These are phyloP conservation scores for Drosophila equinoxialis DNA, from an alignment of 1,140 invertebrate genomes.

Conservation along the genomic window DNA sequence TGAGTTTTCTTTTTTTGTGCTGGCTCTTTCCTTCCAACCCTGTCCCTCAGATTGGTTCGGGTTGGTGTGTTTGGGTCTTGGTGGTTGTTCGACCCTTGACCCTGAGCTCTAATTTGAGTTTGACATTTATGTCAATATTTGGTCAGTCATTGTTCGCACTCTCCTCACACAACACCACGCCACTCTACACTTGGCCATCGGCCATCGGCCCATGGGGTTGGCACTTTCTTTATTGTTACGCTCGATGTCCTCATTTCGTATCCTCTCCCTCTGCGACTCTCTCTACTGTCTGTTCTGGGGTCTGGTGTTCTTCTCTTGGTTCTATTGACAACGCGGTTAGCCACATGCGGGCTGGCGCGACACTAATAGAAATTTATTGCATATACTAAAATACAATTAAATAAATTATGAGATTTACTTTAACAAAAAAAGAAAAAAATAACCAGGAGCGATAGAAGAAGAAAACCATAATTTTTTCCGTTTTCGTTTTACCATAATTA, in stretches of 20 bases:
- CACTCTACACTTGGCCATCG: no score
- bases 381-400: constrained; percentile 81
- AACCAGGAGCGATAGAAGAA: background rate
- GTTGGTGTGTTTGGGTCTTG: constrained; percentile 7
- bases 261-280: constrained; percentile 20
- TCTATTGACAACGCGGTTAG: constrained; percentile 23
- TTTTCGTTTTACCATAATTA: constrained; percentile 13
- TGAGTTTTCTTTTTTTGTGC: constrained; percentile 25
- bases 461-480: constrained; percentile 6
- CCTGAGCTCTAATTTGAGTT: constrained; percentile 82
- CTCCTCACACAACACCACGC: constrained; percentile 20
- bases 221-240: constrained; percentile 69
- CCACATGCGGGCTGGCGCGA: constrained; percentile 61
- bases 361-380: constrained; percentile 81
- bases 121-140: constrained; percentile 83
- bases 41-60: background rate
- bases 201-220: constrained; percentile 3
- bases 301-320: constrained; percentile 20
- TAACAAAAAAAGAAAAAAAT: background rate
- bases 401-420: constrained; percentile 79
- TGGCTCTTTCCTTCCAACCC: background rate
- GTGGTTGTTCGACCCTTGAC: constrained; percentile 68
- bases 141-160: constrained; percentile 80
- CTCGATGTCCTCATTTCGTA: constrained; percentile 64
- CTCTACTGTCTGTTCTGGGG: constrained; percentile 1